Evolutionary conservation across 2,113 vertebrate species (phyloP), one percentile per base, ranked within the genome.

Genomic region (Phainopepla nitens): DNA sequence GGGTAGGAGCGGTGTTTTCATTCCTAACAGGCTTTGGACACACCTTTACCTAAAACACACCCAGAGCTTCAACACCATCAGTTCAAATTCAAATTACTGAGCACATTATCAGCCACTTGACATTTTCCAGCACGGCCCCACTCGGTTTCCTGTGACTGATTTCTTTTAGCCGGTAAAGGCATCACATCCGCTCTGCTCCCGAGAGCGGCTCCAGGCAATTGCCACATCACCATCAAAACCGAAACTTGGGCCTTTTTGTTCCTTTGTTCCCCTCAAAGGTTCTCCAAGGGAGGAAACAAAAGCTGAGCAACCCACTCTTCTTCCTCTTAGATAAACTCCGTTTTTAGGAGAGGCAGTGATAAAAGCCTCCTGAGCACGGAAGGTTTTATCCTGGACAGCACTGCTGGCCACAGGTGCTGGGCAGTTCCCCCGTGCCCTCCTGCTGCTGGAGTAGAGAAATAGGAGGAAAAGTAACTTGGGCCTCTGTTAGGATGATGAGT

Each of bases 401-500:
- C 13, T 51, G 8, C n/a, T 6, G 65, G 15, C 42, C 75, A 8
- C 3, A 1, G 14, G 12, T 2, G 15, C 54, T 24, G 39, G n/a
- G 36, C 49, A 70, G 11, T 8, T 2, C 4, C 3, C 12, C 3
- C 9, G 11, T 2, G 21, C 5, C 19, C 20, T 49, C 23, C 29
- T 7, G 36, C 9, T 3, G 47, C 25, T 31, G 58, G 29, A 84
- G 24, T 3, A 3, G 25, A 45, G 19, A 45, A 64, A n/a, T 33
- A 53, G 0, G 2, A 53, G 24, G 27, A n/a, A 75, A 88, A 82
- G 13, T 0, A 24, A 41, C 29, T 35, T 41, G 13, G 22, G 1
- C 8, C 41, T 51, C 50, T 2, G 0, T 2, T 1, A 11, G 23
- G 69, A 9, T 2, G 22, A 11, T 0, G 21, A 39, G 9, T 0